Conservation (phyloP, 2,113 vertebrate species). For the Hirundichthys speculiger region DNA sequence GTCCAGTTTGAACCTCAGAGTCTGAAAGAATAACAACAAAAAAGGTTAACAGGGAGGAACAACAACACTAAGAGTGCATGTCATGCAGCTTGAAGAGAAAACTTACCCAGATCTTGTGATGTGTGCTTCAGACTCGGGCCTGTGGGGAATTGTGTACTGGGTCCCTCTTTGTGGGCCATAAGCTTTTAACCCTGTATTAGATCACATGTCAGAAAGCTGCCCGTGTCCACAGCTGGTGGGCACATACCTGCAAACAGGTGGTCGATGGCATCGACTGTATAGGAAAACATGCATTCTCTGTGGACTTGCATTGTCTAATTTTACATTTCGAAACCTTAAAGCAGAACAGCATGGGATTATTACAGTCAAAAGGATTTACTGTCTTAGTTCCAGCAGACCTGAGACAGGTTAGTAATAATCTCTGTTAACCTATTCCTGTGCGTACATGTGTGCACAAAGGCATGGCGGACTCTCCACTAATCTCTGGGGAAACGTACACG, state of each 20-base stretch:
- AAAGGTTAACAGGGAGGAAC: no score
- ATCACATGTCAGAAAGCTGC: conserved; percentile 73
- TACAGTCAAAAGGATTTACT: conserved; percentile 29
- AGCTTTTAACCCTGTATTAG: conserved; percentile 77
- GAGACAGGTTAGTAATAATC: conserved; percentile 40
- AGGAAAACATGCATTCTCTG: conserved; percentile 68
- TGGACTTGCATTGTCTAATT: conserved; percentile 72
- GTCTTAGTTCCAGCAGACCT: conserved; percentile 13
- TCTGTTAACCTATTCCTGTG: conserved; percentile 24
- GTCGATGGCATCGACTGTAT: conserved; percentile 58
- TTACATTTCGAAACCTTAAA: conserved; percentile 50
- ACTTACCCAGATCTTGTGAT: conserved; percentile 63
- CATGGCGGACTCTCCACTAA: not conserved
- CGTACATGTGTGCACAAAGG: conserved; percentile 2
- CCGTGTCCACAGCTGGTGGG: conserved; percentile 66
- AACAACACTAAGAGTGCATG: no score
- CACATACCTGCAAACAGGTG: conserved; percentile 77
- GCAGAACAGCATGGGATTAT: conserved; percentile 42
- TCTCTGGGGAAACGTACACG: not conserved
- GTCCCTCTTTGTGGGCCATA: conserved; percentile 48
- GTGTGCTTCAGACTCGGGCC: conserved; percentile 27
- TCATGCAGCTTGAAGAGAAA: not conserved
- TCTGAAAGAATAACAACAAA: not conserved
- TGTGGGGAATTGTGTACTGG: conserved; percentile 44
- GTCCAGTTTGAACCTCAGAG: not conserved